phyloP scores from a whole-genome alignment of 2,888 invertebrate species.

The Nebria brevicollis region DNA sequence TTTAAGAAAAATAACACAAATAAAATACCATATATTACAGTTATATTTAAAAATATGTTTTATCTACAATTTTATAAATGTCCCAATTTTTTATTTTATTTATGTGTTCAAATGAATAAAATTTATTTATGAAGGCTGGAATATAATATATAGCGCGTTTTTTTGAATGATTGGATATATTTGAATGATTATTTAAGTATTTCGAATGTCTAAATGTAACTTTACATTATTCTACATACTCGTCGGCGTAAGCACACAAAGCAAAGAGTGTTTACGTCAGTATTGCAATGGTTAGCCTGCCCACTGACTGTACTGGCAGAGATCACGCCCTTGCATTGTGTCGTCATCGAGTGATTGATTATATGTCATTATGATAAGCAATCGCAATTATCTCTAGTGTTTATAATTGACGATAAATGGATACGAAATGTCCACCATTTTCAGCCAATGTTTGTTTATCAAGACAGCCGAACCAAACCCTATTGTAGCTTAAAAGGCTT shows the following conservation, averaged over 20 bases:
- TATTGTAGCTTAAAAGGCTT: background rate
- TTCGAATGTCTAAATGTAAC: background rate
- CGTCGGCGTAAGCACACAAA: background rate
- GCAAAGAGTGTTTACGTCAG: background rate
- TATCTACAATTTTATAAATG: too few species aligned
- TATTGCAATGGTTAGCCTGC: background rate
- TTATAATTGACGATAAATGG: conserved; percentile 33
- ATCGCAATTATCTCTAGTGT: conserved; percentile 39
- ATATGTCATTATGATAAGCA: conserved; percentile 43
- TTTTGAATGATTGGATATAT: background rate
- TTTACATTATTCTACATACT: background rate
- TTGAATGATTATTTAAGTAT: background rate
- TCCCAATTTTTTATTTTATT: too few species aligned
- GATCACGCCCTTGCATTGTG: conserved; percentile 30
- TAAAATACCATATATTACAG: too few species aligned
- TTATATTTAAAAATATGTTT: too few species aligned
- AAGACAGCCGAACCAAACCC: background rate
- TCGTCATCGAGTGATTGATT: conserved; percentile 39
- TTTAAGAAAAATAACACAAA: too few species aligned
- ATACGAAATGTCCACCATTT: conserved; percentile 9
- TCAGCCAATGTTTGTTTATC: conserved; percentile 12
- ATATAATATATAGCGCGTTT: too few species aligned
- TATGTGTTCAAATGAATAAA: too few species aligned
- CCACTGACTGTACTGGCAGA: background rate
- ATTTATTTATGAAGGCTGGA: too few species aligned